Percentiles rank a stretch among this genome's conserved stretches.
Evolutionary conservation across 2,888 invertebrate species (phyloP).

Genomic region (Prenolepis imparis): DNA sequence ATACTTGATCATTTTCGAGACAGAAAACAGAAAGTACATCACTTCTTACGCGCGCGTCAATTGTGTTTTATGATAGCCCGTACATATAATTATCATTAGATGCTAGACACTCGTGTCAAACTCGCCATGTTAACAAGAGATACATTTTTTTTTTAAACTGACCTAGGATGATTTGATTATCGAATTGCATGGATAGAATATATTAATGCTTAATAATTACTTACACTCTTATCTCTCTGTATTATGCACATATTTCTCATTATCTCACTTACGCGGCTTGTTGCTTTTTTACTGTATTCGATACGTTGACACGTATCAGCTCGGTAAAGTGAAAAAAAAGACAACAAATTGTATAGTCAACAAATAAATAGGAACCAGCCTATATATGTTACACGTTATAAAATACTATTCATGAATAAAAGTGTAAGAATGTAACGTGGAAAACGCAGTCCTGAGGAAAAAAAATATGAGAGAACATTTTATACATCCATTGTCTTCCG

Average conservation of each 20-base stretch:
- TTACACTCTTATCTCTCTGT: conserved; percentile 46
- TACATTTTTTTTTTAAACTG: conserved; percentile 51
- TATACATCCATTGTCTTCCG: neutral
- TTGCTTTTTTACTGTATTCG: conserved; percentile 31
- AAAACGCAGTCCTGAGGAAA: conserved; percentile 36
- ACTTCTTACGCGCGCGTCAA: conserved; percentile 45
- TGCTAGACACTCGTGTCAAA: conserved; percentile 50
- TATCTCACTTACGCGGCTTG: conserved; percentile 18
- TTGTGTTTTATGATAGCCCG: conserved; percentile 52
- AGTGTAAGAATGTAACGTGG: conserved; percentile 12
- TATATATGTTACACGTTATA: conserved; percentile 56
- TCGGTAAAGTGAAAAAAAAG: conserved; percentile 51
- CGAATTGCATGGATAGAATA: conserved; percentile 40
- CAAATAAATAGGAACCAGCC: conserved; percentile 81
- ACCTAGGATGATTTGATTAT: conserved; percentile 70
- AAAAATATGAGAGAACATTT: conserved; percentile 24
- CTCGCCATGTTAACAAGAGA: conserved; percentile 56
- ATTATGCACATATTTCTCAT: conserved; percentile 41
- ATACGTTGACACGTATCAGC: conserved; percentile 33
- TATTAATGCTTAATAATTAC: conserved; percentile 36
- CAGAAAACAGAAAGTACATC: conserved; percentile 48
- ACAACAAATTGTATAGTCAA: conserved; percentile 56
- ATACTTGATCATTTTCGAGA: conserved; percentile 28
- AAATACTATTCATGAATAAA: conserved; percentile 22
- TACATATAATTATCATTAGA: conserved; percentile 54